These are phyloP conservation scores for Tinea pellionella DNA, from an alignment of 2,888 invertebrate genomes.

Conservation along the genomic window DNA sequence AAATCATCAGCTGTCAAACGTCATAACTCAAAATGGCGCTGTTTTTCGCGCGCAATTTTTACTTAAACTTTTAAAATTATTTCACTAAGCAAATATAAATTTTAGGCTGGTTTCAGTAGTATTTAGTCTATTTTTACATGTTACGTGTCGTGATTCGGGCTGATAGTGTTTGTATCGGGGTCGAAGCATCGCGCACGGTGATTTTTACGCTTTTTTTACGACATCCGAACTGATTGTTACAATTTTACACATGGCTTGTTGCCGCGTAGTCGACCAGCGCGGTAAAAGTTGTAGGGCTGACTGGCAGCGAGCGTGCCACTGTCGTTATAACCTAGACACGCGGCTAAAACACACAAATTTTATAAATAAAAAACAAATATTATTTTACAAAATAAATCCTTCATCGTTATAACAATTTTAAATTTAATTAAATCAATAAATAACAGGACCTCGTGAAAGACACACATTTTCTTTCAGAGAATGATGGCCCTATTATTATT, in stretches of 20 bases:
- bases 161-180: not conserved
- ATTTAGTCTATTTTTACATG: not conserved
- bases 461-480: too few species aligned
- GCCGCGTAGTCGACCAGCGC: slow-evolving; percentile 51
- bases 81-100: not conserved
- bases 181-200: not conserved
- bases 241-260: slow-evolving; percentile 19
- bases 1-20: slow-evolving; percentile 56
- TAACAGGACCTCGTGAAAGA: too few species aligned
- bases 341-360: slow-evolving; percentile 5
- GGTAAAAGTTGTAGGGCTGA: slow-evolving; percentile 53
- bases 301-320: slow-evolving; percentile 24
- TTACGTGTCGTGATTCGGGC: not conserved
- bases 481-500: too few species aligned
- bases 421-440: too few species aligned
- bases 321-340: slow-evolving; percentile 19
- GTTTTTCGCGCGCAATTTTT: not conserved
- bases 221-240: slow-evolving; percentile 18
- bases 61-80: not conserved
- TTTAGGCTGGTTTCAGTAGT: too few species aligned
- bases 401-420: too few species aligned
- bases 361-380: too few species aligned
- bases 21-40: slow-evolving; percentile 18
- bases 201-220: not conserved
- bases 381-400: too few species aligned